A percentile compares a stretch with the other conserved stretches of the same genome.
Conservation (phyloP, 1,140 invertebrate genomes). For the Atta texana region DNA sequence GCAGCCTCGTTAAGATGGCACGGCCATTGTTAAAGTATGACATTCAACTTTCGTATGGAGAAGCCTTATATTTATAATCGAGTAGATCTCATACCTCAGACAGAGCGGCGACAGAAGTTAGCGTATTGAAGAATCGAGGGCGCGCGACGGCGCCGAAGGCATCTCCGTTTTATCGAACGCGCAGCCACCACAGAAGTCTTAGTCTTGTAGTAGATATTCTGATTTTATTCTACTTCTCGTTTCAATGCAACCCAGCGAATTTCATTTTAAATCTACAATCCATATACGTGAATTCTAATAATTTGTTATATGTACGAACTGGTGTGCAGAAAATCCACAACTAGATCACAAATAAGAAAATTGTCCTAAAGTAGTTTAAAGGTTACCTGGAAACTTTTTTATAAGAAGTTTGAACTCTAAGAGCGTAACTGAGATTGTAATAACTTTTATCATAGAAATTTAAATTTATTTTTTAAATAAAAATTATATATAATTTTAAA, state of each 20-base stretch:
- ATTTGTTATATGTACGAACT: background rate
- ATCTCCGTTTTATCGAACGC: conserved; percentile 80
- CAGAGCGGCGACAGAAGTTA: conserved; percentile 63
- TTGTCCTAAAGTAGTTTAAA: background rate
- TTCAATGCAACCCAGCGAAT: background rate
- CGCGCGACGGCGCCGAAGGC: conserved; percentile 78
- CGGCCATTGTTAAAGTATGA: conserved; percentile 14
- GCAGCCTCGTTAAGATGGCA: background rate
- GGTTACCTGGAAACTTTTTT: background rate
- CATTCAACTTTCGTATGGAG: conserved; percentile 21
- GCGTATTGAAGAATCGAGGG: conserved; percentile 64
- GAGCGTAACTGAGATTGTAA: background rate
- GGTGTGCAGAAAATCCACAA: background rate
- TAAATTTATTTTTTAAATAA: background rate
- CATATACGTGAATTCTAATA: conserved; percentile 5
- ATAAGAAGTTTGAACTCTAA: background rate
- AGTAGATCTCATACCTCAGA: conserved; percentile 68
- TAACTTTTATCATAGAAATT: background rate
- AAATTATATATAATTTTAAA: background rate
- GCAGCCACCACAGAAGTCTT: conserved; percentile 61
- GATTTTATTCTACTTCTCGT: conserved; percentile 67
- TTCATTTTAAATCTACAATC: conserved; percentile 22
- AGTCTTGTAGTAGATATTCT: conserved; percentile 76
- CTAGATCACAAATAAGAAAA: background rate
- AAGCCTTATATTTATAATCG: conserved; percentile 61